phyloP scores from a whole-genome alignment of 1,140 invertebrate genomes.

The Lucilia cuprina region DNA sequence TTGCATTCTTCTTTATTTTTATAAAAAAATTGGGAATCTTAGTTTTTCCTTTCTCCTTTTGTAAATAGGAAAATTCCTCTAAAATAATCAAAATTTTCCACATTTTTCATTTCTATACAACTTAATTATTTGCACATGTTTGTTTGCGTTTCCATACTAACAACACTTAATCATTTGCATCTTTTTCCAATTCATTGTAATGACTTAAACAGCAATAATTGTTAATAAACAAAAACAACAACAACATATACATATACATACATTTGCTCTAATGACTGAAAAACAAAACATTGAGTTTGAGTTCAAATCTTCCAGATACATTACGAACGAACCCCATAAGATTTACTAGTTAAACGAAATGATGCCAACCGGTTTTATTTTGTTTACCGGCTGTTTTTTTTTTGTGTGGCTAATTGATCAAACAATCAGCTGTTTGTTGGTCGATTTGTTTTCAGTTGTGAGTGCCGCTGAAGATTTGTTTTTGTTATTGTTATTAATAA shows the following conservation, averaged over 20 bases:
- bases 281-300: neutral
- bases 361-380: no score
- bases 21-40: no score
- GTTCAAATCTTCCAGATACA: neutral
- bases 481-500: neutral
- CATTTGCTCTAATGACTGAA: neutral
- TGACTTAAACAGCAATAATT: neutral
- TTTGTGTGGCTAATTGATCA: neutral
- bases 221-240: neutral
- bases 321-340: neutral
- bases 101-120: no score
- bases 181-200: neutral
- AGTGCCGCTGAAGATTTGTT: neutral
- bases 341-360: neutral
- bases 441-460: neutral
- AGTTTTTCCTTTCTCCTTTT: no score
- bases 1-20: no score
- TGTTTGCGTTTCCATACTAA: no score
- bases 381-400: slow-evolving; percentile 9
- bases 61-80: no score
- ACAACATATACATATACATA: neutral
- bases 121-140: no score
- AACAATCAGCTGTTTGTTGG: neutral
- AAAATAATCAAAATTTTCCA: no score
- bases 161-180: no score